Conservation (phyloP, 2,888 invertebrate genomes). For the Brenthis daphne region DNA sequence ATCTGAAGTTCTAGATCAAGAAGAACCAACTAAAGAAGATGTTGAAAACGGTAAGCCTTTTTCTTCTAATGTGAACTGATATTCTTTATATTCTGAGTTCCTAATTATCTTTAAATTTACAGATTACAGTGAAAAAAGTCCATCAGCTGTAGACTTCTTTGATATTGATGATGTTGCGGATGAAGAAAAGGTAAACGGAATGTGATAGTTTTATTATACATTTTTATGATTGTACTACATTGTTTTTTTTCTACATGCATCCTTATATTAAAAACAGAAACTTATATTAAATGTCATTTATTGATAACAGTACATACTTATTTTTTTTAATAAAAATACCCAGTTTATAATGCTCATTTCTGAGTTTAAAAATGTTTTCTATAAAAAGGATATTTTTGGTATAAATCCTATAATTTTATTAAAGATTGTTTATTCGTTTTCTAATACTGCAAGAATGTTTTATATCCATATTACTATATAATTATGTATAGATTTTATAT, state of each 20-base stretch:
- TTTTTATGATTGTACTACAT: neutral
- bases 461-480: no score
- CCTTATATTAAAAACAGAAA: neutral
- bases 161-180: slow-evolving; percentile 97
- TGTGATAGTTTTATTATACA: slow-evolving; percentile 10
- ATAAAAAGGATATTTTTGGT: no score
- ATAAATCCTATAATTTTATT: no score
- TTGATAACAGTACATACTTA: no score
- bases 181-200: slow-evolving; percentile 87
- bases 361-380: no score
- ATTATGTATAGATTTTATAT: no score
- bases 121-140: slow-evolving; percentile 77
- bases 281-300: neutral
- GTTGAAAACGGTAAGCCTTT: slow-evolving; percentile 65
- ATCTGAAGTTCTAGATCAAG: slow-evolving; percentile 87
- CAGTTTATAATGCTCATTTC: no score
- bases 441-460: no score
- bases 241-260: neutral
- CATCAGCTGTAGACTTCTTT: slow-evolving; percentile 93
- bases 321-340: no score
- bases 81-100: neutral
- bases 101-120: slow-evolving; percentile 45
- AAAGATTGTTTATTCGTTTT: no score
- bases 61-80: neutral
- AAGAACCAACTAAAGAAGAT: slow-evolving; percentile 71